Percentiles rank a stretch among this genome's conserved stretches.
phyloP scores from a whole-genome alignment of 2,797 vertebrate genomes.

The Malacoraja senta region DNA sequence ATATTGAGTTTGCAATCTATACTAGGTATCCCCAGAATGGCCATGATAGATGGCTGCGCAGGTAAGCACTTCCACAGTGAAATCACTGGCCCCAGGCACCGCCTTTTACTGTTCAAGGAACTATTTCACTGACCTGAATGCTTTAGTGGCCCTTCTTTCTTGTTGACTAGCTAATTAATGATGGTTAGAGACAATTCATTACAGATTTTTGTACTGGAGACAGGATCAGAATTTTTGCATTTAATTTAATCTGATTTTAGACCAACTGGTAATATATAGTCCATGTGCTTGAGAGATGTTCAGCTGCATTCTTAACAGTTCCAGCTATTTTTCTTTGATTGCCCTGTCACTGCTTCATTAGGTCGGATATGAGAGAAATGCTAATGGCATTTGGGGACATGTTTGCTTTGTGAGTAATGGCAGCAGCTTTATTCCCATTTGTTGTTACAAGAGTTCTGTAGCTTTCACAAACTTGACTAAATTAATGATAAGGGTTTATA shows the following conservation, averaged over 20 bases:
- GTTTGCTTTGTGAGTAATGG: not conserved
- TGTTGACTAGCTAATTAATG: not conserved
- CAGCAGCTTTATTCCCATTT: not conserved
- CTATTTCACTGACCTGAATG: not conserved
- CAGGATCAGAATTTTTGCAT: not conserved
- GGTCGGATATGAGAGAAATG: not conserved
- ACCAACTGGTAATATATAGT: not conserved
- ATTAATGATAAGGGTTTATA: not conserved
- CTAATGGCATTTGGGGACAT: not conserved
- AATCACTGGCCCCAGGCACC: not conserved
- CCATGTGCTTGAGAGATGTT: not conserved
- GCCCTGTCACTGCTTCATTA: not conserved
- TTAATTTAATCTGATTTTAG: not conserved
- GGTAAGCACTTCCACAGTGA: not conserved
- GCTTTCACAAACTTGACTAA: not conserved
- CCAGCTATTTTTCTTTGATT: not conserved
- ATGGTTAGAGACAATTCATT: not conserved
- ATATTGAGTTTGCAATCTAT: not conserved
- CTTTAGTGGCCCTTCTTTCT: not conserved
- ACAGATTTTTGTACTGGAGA: not conserved
- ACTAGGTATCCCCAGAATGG: not conserved
- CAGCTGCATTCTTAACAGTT: not conserved
- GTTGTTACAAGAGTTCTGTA: too few species aligned
- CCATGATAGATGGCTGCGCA: not conserved
- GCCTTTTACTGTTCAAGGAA: not conserved